Base-by-base conservation (phyloP, 2,797 vertebrate genomes). In the Salmo trutta region DNA sequence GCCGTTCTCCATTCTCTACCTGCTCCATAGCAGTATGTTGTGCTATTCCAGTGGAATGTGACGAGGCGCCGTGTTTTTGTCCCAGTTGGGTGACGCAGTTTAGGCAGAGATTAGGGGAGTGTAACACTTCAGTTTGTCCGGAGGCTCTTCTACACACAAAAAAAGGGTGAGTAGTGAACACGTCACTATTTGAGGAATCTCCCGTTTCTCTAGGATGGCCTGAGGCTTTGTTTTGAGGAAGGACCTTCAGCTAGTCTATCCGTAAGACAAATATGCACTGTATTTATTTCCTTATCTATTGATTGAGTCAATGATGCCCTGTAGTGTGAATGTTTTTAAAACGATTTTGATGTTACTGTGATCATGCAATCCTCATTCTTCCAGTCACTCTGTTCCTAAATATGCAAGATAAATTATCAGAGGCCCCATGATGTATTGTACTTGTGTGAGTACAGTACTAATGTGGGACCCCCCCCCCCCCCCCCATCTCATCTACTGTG, bases 21-120 rank as follows among this genome's bases (percentile, higher is more conserved):
- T 41, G n/a, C 56, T 41, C 7, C n/a, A 59, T 59, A 59, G n/a
- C 29, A 10, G 12, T 14, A 69, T 80, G 86, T 85, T 85, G 80
- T 87, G 77, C 84, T 75, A 73, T 85, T 71, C 85, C 79, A 86
- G 86, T 89, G 89, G 90, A 93, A 95, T 94, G 90, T 93, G 93
- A 85, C 75, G 76, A 90, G 80, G 85, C 71, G 83, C 79, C 85
- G 84, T 81, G 82, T 91, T 91, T 92, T 82, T 87, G 79, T 67
- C 84, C 84, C 84, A 82, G 87, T 85, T 90, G 86, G 84, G 82
- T 88, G 85, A 86, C 85, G 64, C 59, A 76, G 88, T 75, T 90
- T 90, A 92, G 87, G 77, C 73, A 79, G 78, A 87, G 90, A 93
- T 93, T 91, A 90, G 54, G 66, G 69, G 69, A 65, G 67, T 75